Evolutionary conservation across 92 coral and sea anemone species (phyloP), one percentile per base, ranked within the genome.

Genomic region (Bergia sp.): DNA sequence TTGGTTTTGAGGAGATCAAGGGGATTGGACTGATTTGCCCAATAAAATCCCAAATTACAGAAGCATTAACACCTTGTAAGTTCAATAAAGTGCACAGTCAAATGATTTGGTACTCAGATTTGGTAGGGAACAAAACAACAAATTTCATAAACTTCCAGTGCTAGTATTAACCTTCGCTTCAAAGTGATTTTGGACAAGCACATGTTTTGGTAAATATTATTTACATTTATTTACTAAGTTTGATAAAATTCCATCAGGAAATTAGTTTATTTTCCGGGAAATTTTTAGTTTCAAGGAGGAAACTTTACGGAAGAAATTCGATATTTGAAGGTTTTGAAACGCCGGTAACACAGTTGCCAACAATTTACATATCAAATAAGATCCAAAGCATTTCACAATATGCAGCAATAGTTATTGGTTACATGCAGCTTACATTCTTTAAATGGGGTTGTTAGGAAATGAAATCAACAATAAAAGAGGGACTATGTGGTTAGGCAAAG

Each of bases 301-400:
- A 57, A 29, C 29, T 29, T 29, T 29, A 29, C 29, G 44, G 45
- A 37, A 36, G 49, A 80, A 80, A 55, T 57, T 8, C 11, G 44
- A 13, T 37, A n/a, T 79, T 65, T 53, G 37, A 53, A 53, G 50
- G 53, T 78, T 20, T 38, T 50, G 72, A 80, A 45, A 21, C 21
- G 47, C 85, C 85, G 73, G 85, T 80, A 57, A 4, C 47, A 3
- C 21, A n/a, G 41, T 37, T 53, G 55, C 67, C 36, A 79, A 47
- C 45, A 78, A 78, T 78, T 78, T 21, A 47, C 83, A 79, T 45
- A 79, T 50, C 83, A 57, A 57, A 57, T 2, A 57, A 13, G 66
- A 61, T 61, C 23, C 69, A 61, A 80, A 80, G 36, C 37, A 80
- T 80, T 53, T 40, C 85, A 57, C 64, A 80, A 55, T 76, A 42